Percentiles rank a stretch among this genome's conserved stretches.
Conservation (phyloP, 2,888 invertebrate species). For the Zygogramma bicolorata region DNA sequence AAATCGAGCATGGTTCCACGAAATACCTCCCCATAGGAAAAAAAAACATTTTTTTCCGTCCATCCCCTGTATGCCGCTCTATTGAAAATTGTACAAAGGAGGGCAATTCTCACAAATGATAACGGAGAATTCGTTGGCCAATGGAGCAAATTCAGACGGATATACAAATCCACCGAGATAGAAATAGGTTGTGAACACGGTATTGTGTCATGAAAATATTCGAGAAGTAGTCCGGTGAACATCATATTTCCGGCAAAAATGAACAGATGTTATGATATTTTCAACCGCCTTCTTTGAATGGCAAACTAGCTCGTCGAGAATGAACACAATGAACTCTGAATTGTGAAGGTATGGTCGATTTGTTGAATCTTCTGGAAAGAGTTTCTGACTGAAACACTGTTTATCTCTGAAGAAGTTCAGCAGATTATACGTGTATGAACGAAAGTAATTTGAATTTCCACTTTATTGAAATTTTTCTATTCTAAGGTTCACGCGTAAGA, state of each 20-base stretch:
- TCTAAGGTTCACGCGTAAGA: too few species aligned
- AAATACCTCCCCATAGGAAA: too few species aligned
- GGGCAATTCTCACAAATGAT: constrained; percentile 51
- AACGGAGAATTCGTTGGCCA: constrained; percentile 49
- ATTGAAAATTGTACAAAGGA: constrained; percentile 41
- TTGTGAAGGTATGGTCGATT: too few species aligned
- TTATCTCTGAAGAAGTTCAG: too few species aligned
- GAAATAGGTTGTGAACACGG: background rate
- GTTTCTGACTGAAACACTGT: too few species aligned
- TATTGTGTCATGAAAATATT: constrained; percentile 12
- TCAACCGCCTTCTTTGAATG: background rate
- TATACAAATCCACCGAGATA: constrained; percentile 24
- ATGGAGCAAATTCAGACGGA: constrained; percentile 31
- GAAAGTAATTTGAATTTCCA: too few species aligned
- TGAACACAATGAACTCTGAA: background rate
- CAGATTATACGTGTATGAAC: too few species aligned
- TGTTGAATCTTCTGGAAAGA: too few species aligned
- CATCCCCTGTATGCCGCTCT: constrained; percentile 10
- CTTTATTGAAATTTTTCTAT: too few species aligned
- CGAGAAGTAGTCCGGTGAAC: background rate
- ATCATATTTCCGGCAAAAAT: constrained; percentile 18
- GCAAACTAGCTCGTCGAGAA: background rate
- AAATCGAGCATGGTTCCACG: too few species aligned
- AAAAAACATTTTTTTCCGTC: too few species aligned
- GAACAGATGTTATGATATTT: constrained; percentile 22